Conservation (phyloP, 2,888 invertebrate species). For the Microchrysa polita region DNA sequence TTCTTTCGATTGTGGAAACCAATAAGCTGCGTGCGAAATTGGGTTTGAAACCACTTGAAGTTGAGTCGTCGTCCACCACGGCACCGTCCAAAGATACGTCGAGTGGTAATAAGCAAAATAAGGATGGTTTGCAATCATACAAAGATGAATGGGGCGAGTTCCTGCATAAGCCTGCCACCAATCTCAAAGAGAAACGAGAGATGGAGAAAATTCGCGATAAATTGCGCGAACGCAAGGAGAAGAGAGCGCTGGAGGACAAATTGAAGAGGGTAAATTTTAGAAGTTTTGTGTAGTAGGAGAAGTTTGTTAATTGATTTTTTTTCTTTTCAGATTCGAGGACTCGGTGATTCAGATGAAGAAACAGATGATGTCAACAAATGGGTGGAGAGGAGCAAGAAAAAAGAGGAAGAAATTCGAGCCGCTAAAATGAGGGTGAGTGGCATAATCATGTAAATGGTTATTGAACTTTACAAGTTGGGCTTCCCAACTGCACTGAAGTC, state of each 20-base stretch:
- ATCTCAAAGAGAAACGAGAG: constrained; percentile 76
- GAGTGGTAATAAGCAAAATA: constrained; percentile 65
- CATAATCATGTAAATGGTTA: too few relatives aligned
- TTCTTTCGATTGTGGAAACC: constrained; percentile 83
- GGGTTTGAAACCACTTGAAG: constrained; percentile 90
- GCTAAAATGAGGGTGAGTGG: constrained; percentile 73
- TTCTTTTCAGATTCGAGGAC: constrained; percentile 11
- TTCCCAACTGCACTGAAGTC: too few relatives aligned
- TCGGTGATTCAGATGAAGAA: constrained; percentile 74
- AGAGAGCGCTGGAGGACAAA: constrained; percentile 77
- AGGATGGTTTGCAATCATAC: constrained; percentile 74
- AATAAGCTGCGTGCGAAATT: constrained; percentile 91
- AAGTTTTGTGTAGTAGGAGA: background rate
- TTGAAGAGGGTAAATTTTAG: constrained; percentile 47
- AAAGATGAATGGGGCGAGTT: constrained; percentile 84
- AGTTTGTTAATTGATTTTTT: constrained; percentile 5
- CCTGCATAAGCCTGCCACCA: constrained; percentile 85
- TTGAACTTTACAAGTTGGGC: too few relatives aligned
- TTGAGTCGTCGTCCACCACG: constrained; percentile 61
- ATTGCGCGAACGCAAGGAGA: constrained; percentile 80
- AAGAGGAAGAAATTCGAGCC: constrained; percentile 81
- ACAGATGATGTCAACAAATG: constrained; percentile 80
- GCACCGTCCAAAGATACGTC: constrained; percentile 46
- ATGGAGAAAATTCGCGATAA: constrained; percentile 85
- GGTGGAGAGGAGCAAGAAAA: constrained; percentile 82